phyloP scores from a whole-genome alignment of 2,888 invertebrate species.

The Eristalis intricaria region DNA sequence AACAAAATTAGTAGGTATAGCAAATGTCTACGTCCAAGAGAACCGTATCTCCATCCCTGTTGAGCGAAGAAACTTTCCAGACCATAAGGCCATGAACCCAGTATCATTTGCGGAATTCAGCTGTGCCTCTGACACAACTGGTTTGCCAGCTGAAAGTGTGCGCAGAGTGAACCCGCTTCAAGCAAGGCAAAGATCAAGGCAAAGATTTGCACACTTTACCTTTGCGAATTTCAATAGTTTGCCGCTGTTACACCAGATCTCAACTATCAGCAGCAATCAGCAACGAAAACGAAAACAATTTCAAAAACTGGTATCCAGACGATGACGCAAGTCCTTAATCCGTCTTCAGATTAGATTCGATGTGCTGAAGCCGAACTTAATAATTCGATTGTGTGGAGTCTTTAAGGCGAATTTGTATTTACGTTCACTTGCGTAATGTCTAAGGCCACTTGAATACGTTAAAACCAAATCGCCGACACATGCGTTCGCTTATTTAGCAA shows the following conservation, averaged over 20 bases:
- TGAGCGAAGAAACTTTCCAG: neutral
- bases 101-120: neutral
- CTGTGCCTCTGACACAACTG: neutral
- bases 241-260: neutral
- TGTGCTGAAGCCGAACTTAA: too few relatives aligned
- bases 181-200: neutral
- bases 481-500: neutral
- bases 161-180: neutral
- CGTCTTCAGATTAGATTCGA: neutral
- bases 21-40: too few relatives aligned
- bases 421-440: neutral
- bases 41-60: too few relatives aligned
- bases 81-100: neutral
- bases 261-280: neutral
- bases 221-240: neutral
- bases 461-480: neutral
- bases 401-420: neutral
- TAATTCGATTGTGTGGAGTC: neutral
- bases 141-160: neutral
- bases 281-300: neutral
- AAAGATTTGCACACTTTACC: neutral
- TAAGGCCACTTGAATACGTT: neutral
- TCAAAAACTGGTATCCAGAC: neutral
- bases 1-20: too few relatives aligned
- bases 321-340: neutral